Conservation (phyloP, 2,888 invertebrate genomes). For the Mythimna ferrago region DNA sequence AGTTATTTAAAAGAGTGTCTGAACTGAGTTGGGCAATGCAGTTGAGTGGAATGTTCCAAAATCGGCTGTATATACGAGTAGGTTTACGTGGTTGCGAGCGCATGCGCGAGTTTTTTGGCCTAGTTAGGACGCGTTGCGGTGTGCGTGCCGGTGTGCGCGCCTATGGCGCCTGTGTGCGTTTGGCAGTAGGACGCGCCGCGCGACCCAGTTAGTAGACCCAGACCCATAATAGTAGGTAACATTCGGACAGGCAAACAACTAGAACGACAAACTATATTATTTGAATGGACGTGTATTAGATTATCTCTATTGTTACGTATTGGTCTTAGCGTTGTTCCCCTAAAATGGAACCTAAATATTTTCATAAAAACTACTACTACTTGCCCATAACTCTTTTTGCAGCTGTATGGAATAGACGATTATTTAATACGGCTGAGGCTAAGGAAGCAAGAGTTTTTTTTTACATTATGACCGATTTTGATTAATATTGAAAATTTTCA, state of each 20-base stretch:
- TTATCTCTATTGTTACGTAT: constrained; percentile 4
- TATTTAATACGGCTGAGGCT: background rate
- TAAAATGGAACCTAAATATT: background rate
- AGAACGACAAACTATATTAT: constrained; percentile 43
- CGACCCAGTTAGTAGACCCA: constrained; percentile 76
- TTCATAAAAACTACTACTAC: background rate
- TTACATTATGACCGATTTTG: background rate
- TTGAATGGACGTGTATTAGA: constrained; percentile 18
- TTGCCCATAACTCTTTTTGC: background rate
- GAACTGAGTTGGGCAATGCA: constrained; percentile 1
- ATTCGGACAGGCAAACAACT: constrained; percentile 55
- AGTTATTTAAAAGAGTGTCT: background rate
- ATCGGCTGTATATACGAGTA: constrained; percentile 10
- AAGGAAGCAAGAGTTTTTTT: background rate
- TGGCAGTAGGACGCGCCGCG: constrained; percentile 78
- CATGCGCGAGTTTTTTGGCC: constrained; percentile 84
- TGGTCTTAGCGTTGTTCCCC: background rate
- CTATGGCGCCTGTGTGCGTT: constrained; percentile 69
- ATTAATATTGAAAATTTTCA: too few relatives aligned
- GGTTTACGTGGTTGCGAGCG: constrained; percentile 59
- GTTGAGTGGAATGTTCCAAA: constrained; percentile 29
- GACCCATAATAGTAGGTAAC: constrained; percentile 19
- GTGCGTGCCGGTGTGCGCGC: constrained; percentile 53
- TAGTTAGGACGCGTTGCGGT: constrained; percentile 70
- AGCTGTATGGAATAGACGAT: background rate